A percentile compares a stretch with the other conserved stretches of the same genome.
Evolutionary conservation across 2,797 vertebrate genomes (phyloP).

Genomic region (Petrocephalus schoutedeni): DNA sequence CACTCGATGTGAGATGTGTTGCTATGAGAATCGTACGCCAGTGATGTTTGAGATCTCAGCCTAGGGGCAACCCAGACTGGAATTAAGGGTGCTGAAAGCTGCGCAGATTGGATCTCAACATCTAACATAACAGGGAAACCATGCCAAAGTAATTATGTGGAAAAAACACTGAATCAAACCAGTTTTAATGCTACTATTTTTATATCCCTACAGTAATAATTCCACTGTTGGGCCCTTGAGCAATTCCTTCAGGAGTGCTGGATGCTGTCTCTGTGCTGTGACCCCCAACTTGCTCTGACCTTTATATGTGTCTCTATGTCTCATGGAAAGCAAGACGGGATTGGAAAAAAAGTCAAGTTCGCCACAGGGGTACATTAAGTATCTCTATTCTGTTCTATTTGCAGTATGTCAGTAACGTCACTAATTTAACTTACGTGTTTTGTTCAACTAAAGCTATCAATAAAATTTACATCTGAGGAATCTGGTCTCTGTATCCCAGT

Average conservation of each 20-base stretch:
- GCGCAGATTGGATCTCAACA: neutral
- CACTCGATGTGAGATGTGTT: neutral
- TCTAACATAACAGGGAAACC: neutral
- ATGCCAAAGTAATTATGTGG: neutral
- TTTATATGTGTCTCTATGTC: neutral
- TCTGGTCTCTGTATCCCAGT: neutral
- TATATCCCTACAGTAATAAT: neutral
- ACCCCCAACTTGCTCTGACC: neutral
- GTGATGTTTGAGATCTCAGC: neutral
- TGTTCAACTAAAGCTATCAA: neutral
- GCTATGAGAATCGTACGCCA: neutral
- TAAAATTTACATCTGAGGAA: neutral
- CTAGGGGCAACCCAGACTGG: neutral
- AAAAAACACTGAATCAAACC: neutral
- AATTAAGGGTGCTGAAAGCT: neutral
- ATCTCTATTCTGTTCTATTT: neutral
- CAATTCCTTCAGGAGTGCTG: neutral
- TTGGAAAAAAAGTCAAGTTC: neutral
- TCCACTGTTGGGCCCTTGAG: neutral
- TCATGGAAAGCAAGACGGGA: neutral
- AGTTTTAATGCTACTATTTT: neutral
- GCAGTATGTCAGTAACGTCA: neutral
- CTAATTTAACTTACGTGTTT: neutral
- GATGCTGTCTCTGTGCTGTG: neutral
- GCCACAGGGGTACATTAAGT: neutral